Base-by-base conservation (phyloP, 1,140 invertebrate species). In the Drosophila suzukii region DNA sequence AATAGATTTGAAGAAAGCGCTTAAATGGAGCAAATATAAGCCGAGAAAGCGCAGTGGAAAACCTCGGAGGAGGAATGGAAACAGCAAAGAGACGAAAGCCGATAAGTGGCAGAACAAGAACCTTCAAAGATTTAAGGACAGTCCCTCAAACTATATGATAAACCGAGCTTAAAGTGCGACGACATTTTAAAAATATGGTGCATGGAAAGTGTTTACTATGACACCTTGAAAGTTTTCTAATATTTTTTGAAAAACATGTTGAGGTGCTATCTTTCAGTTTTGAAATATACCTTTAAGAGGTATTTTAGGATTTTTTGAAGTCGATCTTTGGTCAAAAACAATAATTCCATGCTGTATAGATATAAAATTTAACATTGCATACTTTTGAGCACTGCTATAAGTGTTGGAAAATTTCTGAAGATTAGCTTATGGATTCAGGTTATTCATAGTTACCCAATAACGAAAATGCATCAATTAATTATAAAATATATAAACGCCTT, bases 1-100 rank as follows among this genome's bases (percentile, higher is more conserved):
- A 68, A 68, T 68, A 68, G 65, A 68, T 68, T 68, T 68, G 50
- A 68, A 68, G 65, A 68, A 68, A 68, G 65, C 65, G 65, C 65
- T 68, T 68, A 68, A 68, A 68, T 68, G 65, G 65, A 68, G 65
- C 65, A 68, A 68, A 68, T 68, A 68, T 68, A 68, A 68, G 65
- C 65, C 65, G 61, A 54, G 65, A 68, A 68, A 68, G 61, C 30
- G 65, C 61, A n/a, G 65, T 27, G 49, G 60, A 65, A 66, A 65
- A 63, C 58, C 44, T 44, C 57, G 36, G 13, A 30, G 49, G 63
- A 50, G 34, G 58, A 51, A 36, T 15, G 30, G 43, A 34, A 49
- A 59, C n/a, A 30, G 46, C 17, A 13, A 38, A 59, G 17, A 34
- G 30, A 36, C 20, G 43, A 47, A 24, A 59, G 51, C 51, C 51